phyloP scores from a whole-genome alignment of 92 coral and sea anemone species.

The Siderastrea radians region DNA sequence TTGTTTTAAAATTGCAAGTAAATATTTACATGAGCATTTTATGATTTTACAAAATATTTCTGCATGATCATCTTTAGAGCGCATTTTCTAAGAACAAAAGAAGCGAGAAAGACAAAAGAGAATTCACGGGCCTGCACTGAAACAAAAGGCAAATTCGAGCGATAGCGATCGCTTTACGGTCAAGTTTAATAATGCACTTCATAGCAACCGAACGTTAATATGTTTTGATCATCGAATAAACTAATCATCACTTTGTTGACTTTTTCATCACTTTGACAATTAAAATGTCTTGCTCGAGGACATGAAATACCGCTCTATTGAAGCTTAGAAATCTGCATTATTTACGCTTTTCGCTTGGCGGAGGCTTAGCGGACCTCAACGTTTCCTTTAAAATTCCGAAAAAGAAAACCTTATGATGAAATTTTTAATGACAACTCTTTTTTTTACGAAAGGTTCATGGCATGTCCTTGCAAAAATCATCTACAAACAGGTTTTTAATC shows the following conservation, averaged over 20 bases:
- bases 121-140: too few relatives aligned
- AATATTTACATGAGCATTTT: not conserved
- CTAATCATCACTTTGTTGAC: constrained; percentile 28
- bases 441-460: too few relatives aligned
- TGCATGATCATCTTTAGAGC: not conserved
- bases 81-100: not conserved
- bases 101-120: too few relatives aligned
- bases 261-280: constrained; percentile 19
- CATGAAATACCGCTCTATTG: not conserved
- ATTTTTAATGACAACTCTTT: too few relatives aligned
- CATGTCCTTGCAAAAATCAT: not conserved
- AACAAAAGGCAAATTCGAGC: not conserved
- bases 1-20: not conserved
- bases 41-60: not conserved
- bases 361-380: not conserved
- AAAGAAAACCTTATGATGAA: too few relatives aligned
- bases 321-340: not conserved
- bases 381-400: too few relatives aligned
- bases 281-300: constrained; percentile 18
- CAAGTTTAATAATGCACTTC: not conserved
- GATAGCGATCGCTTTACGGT: not conserved
- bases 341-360: not conserved
- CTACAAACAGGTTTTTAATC: not conserved
- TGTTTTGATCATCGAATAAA: constrained; percentile 24
- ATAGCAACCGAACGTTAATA: not conserved